Base-by-base conservation (phyloP, 1,140 invertebrate genomes). In the Mamestra configurata region DNA sequence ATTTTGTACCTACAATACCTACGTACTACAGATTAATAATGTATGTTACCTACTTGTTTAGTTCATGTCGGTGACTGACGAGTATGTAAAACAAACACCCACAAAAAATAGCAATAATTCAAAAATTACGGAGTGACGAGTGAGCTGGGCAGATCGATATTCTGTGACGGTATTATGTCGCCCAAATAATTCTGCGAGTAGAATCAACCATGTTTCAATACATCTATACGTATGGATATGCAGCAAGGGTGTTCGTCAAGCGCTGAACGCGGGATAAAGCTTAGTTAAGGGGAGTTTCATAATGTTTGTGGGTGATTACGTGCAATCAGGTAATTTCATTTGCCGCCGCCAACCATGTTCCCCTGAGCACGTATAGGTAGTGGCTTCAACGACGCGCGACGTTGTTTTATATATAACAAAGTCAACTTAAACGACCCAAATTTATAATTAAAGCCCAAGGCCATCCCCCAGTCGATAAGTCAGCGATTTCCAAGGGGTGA, bases 371-470 rank as follows among this genome's bases (percentile, higher is more conserved):
- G 18, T 59, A 75, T 59, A 43, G 66, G 51, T 59, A 43, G 51
- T 75, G 37, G 35, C 35, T 55, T 22, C 31, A 55, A 37, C 20
- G 37, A 59, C 18, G 15, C 68, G 68, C 46, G 70, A 72, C 53
- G 71, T 40, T 55, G 53, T 37, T 75, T 59, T 75, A 24, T 43
- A 59, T 43, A 75, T 46, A 70, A 70, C 66, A 70, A 70, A 70
- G 40, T 70, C 53, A 59, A 57, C 51, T 75, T 75, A 75, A 75
- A 75, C 71, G 51, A 43, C 51, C 53, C 71, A 75, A 75, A 53
- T 75, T 57, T 75, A 40, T 75, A 75, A 75, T 75, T 43, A 75
- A 75, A 75, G 53, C 31, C 22, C 71, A 75, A 75, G 71, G 71
- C 71, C 53, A 59, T 27, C 35, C 53, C n/a, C 53, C 35, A 75